A percentile compares a stretch with the other conserved stretches of the same genome.
phyloP scores from a whole-genome alignment of 2,888 invertebrate species.

The Anoncus sp. region DNA sequence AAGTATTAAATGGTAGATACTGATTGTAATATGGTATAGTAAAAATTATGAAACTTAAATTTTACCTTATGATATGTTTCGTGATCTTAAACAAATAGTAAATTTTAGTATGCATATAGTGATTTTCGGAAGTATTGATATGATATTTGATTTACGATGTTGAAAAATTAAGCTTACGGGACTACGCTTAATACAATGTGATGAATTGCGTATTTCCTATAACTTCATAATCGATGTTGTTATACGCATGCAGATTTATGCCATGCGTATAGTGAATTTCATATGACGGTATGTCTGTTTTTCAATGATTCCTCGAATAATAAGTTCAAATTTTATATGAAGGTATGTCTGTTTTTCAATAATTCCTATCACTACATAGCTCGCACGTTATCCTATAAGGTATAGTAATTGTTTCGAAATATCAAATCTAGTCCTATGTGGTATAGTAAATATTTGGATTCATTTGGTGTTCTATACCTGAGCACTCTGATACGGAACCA shows the following conservation, averaged over 20 bases:
- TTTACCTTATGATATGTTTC: too few relatives aligned
- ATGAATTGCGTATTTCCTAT: neutral
- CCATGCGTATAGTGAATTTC: neutral
- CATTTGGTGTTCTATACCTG: neutral
- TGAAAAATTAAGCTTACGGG: too few relatives aligned
- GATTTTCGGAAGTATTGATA: too few relatives aligned
- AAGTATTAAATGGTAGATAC: too few relatives aligned
- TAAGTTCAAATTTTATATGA: too few relatives aligned
- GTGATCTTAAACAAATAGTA: neutral
- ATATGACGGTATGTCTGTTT: too few relatives aligned
- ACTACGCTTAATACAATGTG: neutral
- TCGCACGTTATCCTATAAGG: neutral
- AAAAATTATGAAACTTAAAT: neutral
- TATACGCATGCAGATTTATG: neutral
- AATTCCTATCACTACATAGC: slow-evolving; percentile 11
- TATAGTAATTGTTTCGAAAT: neutral
- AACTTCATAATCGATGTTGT: neutral
- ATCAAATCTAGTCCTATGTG: neutral
- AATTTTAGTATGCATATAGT: neutral
- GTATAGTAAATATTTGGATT: slow-evolving; percentile 7
- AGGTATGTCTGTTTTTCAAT: neutral
- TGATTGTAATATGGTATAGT: neutral
- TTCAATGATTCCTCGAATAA: neutral
- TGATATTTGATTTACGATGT: too few relatives aligned
- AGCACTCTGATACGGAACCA: too few relatives aligned